Evolutionary conservation across 1,140 invertebrate genomes (phyloP), one percentile per base, ranked within the genome.

Genomic region (Brachionus rotundiformis): DNA sequence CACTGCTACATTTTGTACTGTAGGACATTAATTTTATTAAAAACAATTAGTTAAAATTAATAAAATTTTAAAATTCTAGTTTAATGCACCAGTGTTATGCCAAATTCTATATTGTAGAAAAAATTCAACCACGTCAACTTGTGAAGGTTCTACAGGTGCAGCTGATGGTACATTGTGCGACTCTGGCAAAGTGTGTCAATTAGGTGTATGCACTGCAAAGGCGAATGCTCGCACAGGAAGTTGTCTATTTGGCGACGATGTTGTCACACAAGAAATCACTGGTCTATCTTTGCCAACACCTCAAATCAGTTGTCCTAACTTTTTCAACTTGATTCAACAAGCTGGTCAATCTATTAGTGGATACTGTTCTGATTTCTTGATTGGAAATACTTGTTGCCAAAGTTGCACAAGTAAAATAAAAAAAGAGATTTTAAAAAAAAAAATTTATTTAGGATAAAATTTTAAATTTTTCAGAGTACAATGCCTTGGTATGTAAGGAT

Each of bases 391-490:
- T 77, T 77, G 73, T 36, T 77, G 73, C 25, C 73, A 59, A 77
- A 59, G 44, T 10, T 77, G 73, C 49, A 77, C 47, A 77, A 77
- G 73, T 77, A 77, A 68, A 68, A 68, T 36, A 27, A 11, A n/a
- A 59, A 75, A 29, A n/a, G n/a, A n/a, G n/a, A n/a, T n/a, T n/a
- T n/a, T 65, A 31, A 31, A 29, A 1, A 65, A 65, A 29, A 65
- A 13, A 13, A 63, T 6, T 19, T 54, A 25, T 25, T 8, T 54
- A 19, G 19, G 7, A 5, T 19, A 54, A 68, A 23, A 36, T 33
- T 33, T 33, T 39, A 16, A 29, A 27, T 63, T 68, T 23, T 68
- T 44, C 25, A 77, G 73, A 77, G 27, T 77, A 77, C 10, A 77
- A 77, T 23, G 36, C 73, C n/a, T 31, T 77, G 41, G 16, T 29